Conservation (phyloP, 2,888 invertebrate species). For the Clostera curtula region DNA sequence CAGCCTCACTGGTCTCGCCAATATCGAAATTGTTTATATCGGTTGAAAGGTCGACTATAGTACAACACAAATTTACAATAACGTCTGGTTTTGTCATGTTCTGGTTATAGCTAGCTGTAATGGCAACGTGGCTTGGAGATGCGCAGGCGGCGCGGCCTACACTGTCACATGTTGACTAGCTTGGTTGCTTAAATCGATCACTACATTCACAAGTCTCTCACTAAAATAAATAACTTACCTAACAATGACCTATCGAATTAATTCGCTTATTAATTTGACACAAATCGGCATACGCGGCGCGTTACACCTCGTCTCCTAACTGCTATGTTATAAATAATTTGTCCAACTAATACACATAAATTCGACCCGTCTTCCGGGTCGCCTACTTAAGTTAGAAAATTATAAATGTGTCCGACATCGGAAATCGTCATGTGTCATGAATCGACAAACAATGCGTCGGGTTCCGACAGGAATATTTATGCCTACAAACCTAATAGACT, state of each 20-base stretch:
- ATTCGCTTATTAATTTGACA: constrained; percentile 51
- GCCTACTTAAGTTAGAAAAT: constrained; percentile 38
- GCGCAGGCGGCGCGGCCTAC: constrained; percentile 23
- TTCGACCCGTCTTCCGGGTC: constrained; percentile 38
- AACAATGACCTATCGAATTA: constrained; percentile 43
- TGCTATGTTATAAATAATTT: constrained; percentile 62
- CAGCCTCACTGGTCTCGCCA: no score
- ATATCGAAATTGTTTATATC: no score
- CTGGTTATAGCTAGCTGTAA: constrained; percentile 47
- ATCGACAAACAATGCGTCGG: constrained; percentile 38
- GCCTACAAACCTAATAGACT: constrained; percentile 58
- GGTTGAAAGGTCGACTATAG: no score
- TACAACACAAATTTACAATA: constrained; percentile 25
- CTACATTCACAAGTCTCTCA: constrained; percentile 55
- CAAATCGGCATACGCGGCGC: constrained; percentile 35
- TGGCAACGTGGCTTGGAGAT: constrained; percentile 55
- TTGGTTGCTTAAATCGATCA: constrained; percentile 64
- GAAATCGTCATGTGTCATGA: constrained; percentile 20
- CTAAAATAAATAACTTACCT: constrained; percentile 71
- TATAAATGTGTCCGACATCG: constrained; percentile 26
- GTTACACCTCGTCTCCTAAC: constrained; percentile 29
- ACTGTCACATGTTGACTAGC: constrained; percentile 65
- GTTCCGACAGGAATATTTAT: constrained; percentile 33
- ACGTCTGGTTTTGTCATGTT: constrained; percentile 40
- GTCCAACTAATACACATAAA: constrained; percentile 60